Evolutionary conservation across 2,888 invertebrate genomes (phyloP).

Genomic region (Dynastes grantii): DNA sequence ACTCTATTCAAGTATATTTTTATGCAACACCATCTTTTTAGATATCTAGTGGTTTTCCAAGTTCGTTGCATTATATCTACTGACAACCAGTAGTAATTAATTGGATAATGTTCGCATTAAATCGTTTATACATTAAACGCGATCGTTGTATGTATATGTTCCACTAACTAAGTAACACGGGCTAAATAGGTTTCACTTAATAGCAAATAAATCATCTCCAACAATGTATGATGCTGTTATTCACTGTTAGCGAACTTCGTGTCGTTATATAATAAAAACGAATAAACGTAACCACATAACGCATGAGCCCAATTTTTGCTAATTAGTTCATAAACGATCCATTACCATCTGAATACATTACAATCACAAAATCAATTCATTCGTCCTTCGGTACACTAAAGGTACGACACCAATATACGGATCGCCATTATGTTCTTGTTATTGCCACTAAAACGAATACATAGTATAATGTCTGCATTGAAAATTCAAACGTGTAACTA

Average conservation of each 20-base stretch:
- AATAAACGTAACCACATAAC: conserved; percentile 2
- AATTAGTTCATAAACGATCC: conserved; percentile 29
- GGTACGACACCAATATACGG: conserved; percentile 8
- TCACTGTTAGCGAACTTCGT: background rate
- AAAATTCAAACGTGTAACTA: background rate
- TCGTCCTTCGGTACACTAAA: conserved; percentile 31
- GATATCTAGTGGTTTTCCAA: too few species aligned
- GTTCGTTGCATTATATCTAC: too few species aligned
- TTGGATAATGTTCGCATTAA: too few species aligned
- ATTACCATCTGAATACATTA: conserved; percentile 25
- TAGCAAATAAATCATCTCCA: conserved; percentile 19
- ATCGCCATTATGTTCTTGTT: conserved; percentile 35
- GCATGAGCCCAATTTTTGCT: conserved; percentile 33
- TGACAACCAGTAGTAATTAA: too few species aligned
- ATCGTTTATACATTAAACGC: too few species aligned
- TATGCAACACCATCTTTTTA: too few species aligned
- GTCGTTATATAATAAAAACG: conserved; percentile 26
- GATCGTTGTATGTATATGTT: too few species aligned
- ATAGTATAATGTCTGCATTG: background rate
- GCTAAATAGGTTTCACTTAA: background rate
- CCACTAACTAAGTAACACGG: background rate
- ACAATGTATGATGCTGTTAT: background rate
- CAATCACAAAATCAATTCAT: conserved; percentile 32
- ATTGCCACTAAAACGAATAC: conserved; percentile 4
- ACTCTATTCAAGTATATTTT: too few species aligned